phyloP scores from a whole-genome alignment of 2,113 vertebrate genomes.

The Scomber colias region DNA sequence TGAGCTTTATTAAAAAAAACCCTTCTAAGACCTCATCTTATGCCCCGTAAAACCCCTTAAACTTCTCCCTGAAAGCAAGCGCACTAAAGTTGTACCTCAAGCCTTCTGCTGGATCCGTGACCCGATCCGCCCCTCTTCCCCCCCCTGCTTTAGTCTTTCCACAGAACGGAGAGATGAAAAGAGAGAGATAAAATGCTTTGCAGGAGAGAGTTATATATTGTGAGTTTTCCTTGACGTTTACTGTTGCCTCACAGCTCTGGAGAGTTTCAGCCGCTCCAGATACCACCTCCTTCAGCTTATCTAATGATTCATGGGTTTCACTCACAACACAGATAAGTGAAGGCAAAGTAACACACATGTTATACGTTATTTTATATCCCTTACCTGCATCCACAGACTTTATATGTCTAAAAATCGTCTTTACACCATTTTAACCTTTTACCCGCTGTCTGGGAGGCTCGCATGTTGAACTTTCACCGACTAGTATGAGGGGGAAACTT shows the following conservation, averaged over 20 bases:
- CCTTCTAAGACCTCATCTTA: constrained; percentile 40
- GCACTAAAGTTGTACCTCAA: constrained; percentile 6
- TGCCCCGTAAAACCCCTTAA: constrained; percentile 53
- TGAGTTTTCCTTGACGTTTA: constrained; percentile 65
- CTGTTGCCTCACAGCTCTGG: constrained; percentile 55
- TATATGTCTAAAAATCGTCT: background rate
- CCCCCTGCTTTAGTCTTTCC: constrained; percentile 8
- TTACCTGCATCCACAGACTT: background rate
- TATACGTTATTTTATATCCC: constrained; percentile 4
- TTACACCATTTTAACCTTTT: constrained; percentile 15
- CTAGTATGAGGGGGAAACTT: too few relatives aligned
- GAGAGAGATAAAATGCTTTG: constrained; percentile 58
- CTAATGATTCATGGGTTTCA: constrained; percentile 31
- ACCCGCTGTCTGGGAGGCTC: background rate
- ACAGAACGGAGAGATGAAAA: constrained; percentile 53
- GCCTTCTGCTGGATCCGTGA: constrained; percentile 46
- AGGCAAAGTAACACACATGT: constrained; percentile 17
- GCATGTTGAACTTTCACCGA: too few relatives aligned
- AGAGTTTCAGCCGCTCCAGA: constrained; percentile 48
- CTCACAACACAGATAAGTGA: constrained; percentile 2
- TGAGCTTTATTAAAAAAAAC: constrained; percentile 61
- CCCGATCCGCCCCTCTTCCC: constrained; percentile 32
- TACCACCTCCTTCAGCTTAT: constrained; percentile 33
- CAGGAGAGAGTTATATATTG: constrained; percentile 59
- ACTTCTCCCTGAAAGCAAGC: constrained; percentile 26